phyloP scores from a whole-genome alignment of 2,113 vertebrate genomes.

The Syngnathus floridae region DNA sequence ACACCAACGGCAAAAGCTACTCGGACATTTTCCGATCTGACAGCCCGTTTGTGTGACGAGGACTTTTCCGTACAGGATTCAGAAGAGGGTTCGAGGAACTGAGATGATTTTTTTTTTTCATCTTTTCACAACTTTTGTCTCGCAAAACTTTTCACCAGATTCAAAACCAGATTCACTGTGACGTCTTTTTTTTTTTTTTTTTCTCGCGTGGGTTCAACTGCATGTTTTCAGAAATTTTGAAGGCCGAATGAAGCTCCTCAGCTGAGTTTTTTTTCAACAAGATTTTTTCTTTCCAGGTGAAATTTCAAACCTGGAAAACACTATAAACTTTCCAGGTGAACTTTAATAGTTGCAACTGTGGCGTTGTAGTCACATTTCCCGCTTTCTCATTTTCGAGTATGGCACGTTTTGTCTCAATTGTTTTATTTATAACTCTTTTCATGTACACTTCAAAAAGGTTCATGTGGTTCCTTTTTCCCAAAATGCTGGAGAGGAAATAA shows the following conservation, averaged over 20 bases:
- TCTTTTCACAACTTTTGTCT: background rate
- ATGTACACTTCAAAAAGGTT: background rate
- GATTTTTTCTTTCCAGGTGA: background rate
- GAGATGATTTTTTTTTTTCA: background rate
- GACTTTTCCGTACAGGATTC: background rate
- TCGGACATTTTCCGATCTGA: conserved; percentile 79
- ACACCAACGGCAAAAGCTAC: conserved; percentile 86
- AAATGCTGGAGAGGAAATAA: conserved; percentile 62
- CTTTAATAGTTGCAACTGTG: background rate
- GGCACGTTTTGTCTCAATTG: background rate
- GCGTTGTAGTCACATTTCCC: background rate
- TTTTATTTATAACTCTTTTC: background rate
- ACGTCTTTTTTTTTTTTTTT: background rate
- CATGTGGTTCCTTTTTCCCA: conserved; percentile 25
- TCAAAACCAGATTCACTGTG: background rate
- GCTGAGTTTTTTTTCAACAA: background rate
- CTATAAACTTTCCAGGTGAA: background rate
- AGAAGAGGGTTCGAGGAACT: background rate
- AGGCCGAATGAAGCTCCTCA: background rate
- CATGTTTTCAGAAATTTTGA: background rate
- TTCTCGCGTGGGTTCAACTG: background rate
- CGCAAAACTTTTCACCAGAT: background rate
- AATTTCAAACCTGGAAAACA: background rate
- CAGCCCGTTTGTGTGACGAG: conserved; percentile 76
- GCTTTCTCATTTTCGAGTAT: background rate